Conservation (phyloP, 2,113 vertebrate species). For the Thryonomys swinderianus region DNA sequence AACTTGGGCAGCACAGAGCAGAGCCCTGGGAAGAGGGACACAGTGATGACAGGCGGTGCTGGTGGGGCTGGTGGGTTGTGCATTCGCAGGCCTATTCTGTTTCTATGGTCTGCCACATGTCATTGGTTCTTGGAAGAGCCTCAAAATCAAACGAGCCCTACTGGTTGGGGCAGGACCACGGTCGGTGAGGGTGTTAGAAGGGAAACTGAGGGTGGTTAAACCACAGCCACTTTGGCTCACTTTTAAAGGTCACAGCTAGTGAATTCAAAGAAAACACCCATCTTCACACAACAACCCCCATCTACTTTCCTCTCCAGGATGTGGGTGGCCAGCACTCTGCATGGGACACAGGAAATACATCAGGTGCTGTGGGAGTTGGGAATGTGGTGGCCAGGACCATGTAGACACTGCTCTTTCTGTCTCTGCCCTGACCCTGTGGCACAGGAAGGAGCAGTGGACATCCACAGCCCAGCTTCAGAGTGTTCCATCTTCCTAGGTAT, state of each 20-base stretch:
- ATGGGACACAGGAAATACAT: background rate
- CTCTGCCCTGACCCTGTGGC: background rate
- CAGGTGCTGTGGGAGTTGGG: background rate
- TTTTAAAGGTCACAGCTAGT: conserved; percentile 73
- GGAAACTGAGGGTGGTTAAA: conserved; percentile 83
- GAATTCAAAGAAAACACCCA: conserved; percentile 51
- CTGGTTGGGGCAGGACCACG: conserved; percentile 46
- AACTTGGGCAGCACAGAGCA: no score
- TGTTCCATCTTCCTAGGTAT: background rate
- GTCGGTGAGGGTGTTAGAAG: background rate
- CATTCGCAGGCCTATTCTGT: conserved; percentile 58
- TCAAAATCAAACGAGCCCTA: conserved; percentile 64
- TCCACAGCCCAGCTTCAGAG: background rate
- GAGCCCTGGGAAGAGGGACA: background rate
- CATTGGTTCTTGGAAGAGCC: conserved; percentile 78
- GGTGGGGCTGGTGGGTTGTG: background rate
- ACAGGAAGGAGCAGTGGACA: background rate
- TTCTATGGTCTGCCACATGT: conserved; percentile 9
- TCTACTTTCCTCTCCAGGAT: background rate
- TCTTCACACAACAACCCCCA: background rate
- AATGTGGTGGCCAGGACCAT: background rate
- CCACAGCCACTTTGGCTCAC: conserved; percentile 73
- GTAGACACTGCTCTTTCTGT: background rate
- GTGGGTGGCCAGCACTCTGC: background rate
- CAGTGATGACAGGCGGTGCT: rapidly evolving